Conservation (phyloP, 1,140 invertebrate genomes). For the Drosophila rufa region DNA sequence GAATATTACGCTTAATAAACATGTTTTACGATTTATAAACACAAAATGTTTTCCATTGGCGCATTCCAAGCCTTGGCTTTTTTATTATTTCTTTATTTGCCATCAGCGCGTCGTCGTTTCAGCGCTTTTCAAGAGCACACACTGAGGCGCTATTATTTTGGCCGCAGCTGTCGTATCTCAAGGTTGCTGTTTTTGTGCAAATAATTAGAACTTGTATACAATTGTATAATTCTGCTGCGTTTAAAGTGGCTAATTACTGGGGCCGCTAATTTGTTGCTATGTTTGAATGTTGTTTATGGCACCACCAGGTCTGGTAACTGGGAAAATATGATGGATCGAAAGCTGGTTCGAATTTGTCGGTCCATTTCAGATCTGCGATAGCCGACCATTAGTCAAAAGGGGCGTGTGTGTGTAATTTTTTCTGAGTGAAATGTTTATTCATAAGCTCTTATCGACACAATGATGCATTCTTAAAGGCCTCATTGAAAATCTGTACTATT, state of each 20-base stretch:
- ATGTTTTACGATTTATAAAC: slow-evolving; percentile 37
- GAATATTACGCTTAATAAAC: slow-evolving; percentile 28
- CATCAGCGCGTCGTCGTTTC: slow-evolving; percentile 2
- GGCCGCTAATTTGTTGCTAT: slow-evolving; percentile 39
- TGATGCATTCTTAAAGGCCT: slow-evolving; percentile 2
- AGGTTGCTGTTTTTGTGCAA: slow-evolving; percentile 63
- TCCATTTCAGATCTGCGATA: slow-evolving; percentile 35
- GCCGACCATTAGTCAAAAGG: slow-evolving; percentile 20
- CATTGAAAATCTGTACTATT: not conserved
- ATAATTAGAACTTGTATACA: slow-evolving; percentile 72
- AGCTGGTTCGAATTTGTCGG: slow-evolving; percentile 39
- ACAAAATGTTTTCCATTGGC: slow-evolving; percentile 14
- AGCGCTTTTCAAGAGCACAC: slow-evolving; percentile 34
- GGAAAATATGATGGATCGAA: slow-evolving; percentile 34
- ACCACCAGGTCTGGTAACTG: slow-evolving; percentile 28
- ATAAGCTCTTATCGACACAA: slow-evolving; percentile 1
- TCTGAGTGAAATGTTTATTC: slow-evolving; percentile 5
- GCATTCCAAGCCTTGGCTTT: slow-evolving; percentile 9
- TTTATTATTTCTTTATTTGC: slow-evolving; percentile 20
- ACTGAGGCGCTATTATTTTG: slow-evolving; percentile 20
- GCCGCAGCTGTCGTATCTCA: slow-evolving; percentile 47
- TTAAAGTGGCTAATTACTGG: slow-evolving; percentile 56
- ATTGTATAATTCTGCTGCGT: slow-evolving; percentile 47
- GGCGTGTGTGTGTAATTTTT: slow-evolving; percentile 3
- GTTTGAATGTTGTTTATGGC: slow-evolving; percentile 27